A percentile compares a stretch with the other conserved stretches of the same genome.
phyloP scores from a whole-genome alignment of 1,140 invertebrate species.

The Calliopsis andreniformis region DNA sequence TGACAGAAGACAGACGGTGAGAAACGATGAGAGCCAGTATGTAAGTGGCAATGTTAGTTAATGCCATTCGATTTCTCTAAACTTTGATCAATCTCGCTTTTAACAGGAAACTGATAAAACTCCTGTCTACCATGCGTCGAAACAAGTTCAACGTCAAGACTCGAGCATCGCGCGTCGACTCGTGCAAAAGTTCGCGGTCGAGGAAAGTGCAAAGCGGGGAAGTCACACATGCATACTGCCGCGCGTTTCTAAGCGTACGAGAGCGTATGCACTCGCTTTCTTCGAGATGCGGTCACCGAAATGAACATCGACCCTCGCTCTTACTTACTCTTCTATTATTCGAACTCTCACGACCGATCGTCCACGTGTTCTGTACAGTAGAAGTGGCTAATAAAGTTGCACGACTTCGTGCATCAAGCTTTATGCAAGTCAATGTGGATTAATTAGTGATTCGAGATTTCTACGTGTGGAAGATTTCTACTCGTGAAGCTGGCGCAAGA shows the following conservation, averaged over 20 bases:
- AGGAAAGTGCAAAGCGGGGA: background rate
- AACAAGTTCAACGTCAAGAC: background rate
- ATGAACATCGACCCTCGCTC: constrained; percentile 49
- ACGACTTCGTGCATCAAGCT: too few species aligned
- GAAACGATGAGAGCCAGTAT: too few species aligned
- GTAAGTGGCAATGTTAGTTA: too few species aligned
- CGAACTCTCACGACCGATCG: constrained; percentile 50
- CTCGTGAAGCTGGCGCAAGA: too few species aligned
- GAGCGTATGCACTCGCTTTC: constrained; percentile 53
- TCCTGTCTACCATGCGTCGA: background rate
- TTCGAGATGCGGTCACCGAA: constrained; percentile 51
- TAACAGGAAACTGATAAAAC: too few species aligned
- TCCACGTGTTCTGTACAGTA: background rate
- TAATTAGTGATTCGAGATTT: too few species aligned
- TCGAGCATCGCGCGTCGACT: background rate
- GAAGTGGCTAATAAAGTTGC: too few species aligned
- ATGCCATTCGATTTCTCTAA: too few species aligned
- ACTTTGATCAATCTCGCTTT: background rate
- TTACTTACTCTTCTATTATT: constrained; percentile 37
- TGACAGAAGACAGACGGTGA: too few species aligned
- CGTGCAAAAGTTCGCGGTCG: background rate
- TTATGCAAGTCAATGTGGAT: too few species aligned
- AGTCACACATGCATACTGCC: constrained; percentile 7
- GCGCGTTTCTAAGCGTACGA: constrained; percentile 8
- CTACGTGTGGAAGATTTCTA: too few species aligned